Evolutionary conservation across 2,888 invertebrate genomes (phyloP).

Genomic region (Machimus atricapillus): DNA sequence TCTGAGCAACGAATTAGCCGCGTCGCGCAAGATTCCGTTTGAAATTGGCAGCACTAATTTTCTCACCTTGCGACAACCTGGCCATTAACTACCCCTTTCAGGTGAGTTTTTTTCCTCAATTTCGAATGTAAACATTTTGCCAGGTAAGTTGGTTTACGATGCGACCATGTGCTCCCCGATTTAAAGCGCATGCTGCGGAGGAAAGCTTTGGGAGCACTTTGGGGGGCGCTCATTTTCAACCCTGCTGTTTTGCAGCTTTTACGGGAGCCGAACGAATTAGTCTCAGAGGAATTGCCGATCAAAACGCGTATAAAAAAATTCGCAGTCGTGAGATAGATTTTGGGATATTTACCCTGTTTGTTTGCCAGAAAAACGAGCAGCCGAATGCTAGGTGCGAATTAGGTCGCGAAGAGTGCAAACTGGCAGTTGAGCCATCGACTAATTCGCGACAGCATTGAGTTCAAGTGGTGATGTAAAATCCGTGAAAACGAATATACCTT

Average conservation of each 20-base stretch:
- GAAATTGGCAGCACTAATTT: neutral
- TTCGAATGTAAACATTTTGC: neutral
- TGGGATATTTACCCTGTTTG: neutral
- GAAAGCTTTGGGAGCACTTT: neutral
- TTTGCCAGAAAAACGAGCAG: neutral
- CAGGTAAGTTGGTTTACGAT: neutral
- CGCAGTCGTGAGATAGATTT: neutral
- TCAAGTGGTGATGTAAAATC: conserved; percentile 1
- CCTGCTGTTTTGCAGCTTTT: conserved; percentile 1
- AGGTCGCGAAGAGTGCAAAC: neutral
- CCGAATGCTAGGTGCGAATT: neutral
- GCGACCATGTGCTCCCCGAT: neutral
- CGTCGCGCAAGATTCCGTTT: neutral
- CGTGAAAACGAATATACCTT: neutral
- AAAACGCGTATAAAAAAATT: neutral
- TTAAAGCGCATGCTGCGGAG: neutral
- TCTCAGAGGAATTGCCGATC: neutral
- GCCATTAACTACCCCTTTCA: neutral
- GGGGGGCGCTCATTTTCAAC: neutral
- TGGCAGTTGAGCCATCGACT: neutral
- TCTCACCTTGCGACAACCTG: neutral
- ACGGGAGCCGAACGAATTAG: neutral
- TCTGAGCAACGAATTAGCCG: neutral
- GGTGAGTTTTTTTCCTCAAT: neutral
- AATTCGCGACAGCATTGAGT: neutral